Evolutionary conservation across 2,888 invertebrate species (phyloP).

Genomic region (Phasia obesa): DNA sequence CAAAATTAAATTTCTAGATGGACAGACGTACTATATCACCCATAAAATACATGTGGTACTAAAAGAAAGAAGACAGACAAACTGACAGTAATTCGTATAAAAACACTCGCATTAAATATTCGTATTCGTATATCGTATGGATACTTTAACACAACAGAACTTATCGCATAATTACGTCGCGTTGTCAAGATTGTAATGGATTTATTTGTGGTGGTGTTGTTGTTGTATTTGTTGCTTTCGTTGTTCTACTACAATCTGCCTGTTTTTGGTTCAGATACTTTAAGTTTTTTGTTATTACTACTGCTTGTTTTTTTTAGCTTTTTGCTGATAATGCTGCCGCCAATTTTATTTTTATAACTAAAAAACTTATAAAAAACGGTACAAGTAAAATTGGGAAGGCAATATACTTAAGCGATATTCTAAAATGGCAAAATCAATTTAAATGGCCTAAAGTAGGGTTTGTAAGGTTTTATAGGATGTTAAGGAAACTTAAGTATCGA

Average conservation of each 20-base stretch:
- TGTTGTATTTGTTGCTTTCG: slow-evolving; percentile 23
- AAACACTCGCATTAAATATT: slow-evolving; percentile 38
- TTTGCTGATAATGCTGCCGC: slow-evolving; percentile 19
- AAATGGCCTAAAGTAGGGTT: no score
- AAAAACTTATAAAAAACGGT: no score
- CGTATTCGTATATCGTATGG: slow-evolving; percentile 37
- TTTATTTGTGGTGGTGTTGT: slow-evolving; percentile 28
- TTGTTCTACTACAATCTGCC: slow-evolving; percentile 32
- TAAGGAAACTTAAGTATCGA: no score
- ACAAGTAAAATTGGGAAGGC: no score
- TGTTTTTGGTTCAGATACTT: slow-evolving; percentile 45
- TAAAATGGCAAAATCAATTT: no score
- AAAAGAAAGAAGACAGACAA: background rate
- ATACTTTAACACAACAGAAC: slow-evolving; percentile 72
- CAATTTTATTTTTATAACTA: slow-evolving; percentile 3
- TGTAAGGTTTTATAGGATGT: no score
- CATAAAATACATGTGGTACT: slow-evolving; percentile 18
- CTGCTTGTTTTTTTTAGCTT: background rate
- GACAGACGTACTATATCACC: slow-evolving; percentile 18
- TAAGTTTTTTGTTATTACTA: slow-evolving; percentile 18
- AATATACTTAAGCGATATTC: no score
- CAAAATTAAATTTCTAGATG: slow-evolving; percentile 35
- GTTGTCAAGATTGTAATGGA: slow-evolving; percentile 74
- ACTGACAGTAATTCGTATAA: background rate
- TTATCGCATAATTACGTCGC: slow-evolving; percentile 77